phyloP scores from a whole-genome alignment of 1,140 invertebrate species.

The Diabrotica undecimpunctata region DNA sequence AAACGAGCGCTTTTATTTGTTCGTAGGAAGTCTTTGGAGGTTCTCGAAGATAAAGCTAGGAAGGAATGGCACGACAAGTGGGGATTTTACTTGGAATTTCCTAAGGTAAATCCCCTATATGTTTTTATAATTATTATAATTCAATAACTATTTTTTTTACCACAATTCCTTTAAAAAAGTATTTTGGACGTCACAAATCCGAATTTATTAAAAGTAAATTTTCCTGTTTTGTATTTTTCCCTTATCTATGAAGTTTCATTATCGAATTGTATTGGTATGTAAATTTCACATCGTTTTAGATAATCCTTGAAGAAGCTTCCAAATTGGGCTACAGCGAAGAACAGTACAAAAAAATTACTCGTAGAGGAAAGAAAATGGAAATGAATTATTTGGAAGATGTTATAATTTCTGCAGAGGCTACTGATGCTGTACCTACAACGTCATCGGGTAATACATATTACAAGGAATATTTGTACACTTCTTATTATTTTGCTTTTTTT shows the following conservation, averaged over 20 bases:
- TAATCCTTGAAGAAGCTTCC: slow-evolving; percentile 19
- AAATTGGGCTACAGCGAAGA: slow-evolving; percentile 17
- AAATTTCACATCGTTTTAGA: slow-evolving; percentile 4
- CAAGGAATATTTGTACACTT: background rate
- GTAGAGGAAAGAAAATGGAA: slow-evolving; percentile 8
- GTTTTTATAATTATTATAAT: too few relatives aligned
- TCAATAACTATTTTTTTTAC: too few relatives aligned
- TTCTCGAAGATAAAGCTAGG: slow-evolving; percentile 26
- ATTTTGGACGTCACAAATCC: too few relatives aligned
- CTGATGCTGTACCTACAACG: slow-evolving; percentile 17
- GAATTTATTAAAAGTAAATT: too few relatives aligned
- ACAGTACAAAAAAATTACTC: slow-evolving; percentile 16
- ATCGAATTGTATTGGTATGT: too few relatives aligned
- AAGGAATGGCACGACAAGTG: slow-evolving; percentile 31
- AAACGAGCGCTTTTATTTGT: background rate
- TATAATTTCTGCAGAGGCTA: slow-evolving; percentile 16
- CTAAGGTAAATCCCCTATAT: slow-evolving; percentile 18
- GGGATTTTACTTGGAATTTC: slow-evolving; percentile 27
- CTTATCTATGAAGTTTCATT: too few relatives aligned
- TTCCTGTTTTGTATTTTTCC: too few relatives aligned
- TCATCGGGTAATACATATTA: slow-evolving; percentile 20
- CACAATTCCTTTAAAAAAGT: too few relatives aligned
- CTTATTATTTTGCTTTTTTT: too few relatives aligned
- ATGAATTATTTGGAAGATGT: slow-evolving; percentile 9
- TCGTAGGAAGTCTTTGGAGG: slow-evolving; percentile 25